phyloP scores from a whole-genome alignment of 53 echinoderm and acorn worm genomes.

The Temnopleurus reevesii region DNA sequence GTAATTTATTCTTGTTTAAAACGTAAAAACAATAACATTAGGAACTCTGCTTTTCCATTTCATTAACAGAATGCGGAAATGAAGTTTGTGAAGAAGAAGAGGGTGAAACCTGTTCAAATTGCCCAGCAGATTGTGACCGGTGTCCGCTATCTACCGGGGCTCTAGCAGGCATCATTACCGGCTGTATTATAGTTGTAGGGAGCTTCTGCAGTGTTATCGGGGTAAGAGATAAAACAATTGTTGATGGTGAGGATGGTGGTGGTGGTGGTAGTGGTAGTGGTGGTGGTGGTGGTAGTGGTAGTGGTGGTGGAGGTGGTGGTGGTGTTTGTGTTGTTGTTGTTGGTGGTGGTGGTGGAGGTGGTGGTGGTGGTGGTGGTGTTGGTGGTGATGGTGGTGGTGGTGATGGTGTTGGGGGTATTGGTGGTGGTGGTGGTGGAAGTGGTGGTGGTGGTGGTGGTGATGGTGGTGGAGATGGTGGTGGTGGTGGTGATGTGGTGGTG shows the following conservation, averaged over 20 bases:
- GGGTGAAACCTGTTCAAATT: constrained; percentile 69
- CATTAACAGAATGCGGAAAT: constrained; percentile 80
- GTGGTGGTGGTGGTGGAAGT: background rate
- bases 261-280: background rate
- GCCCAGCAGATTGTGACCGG: constrained; percentile 85
- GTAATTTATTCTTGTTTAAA: too few relatives aligned
- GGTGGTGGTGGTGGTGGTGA: background rate
- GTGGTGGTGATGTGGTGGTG: too few relatives aligned
- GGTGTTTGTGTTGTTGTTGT: too few relatives aligned
- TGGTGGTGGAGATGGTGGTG: too few relatives aligned
- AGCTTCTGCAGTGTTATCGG: constrained; percentile 77
- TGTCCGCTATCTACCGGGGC: constrained; percentile 76
- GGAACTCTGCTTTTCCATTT: too few relatives aligned
- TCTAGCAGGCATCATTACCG: constrained; percentile 68
- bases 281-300: background rate
- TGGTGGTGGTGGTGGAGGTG: too few relatives aligned
- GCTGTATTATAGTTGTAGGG: constrained; percentile 67
- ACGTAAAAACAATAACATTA: too few relatives aligned
- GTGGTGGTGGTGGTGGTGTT: too few relatives aligned
- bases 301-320: background rate
- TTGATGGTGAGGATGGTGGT: background rate
- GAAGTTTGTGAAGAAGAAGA: constrained; percentile 63
- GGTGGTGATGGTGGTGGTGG: too few relatives aligned
- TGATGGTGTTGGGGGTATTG: too few relatives aligned
- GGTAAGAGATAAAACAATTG: constrained; percentile 62